Conservation (phyloP, 2,888 invertebrate species). For the Lamellibrachia satsuma region DNA sequence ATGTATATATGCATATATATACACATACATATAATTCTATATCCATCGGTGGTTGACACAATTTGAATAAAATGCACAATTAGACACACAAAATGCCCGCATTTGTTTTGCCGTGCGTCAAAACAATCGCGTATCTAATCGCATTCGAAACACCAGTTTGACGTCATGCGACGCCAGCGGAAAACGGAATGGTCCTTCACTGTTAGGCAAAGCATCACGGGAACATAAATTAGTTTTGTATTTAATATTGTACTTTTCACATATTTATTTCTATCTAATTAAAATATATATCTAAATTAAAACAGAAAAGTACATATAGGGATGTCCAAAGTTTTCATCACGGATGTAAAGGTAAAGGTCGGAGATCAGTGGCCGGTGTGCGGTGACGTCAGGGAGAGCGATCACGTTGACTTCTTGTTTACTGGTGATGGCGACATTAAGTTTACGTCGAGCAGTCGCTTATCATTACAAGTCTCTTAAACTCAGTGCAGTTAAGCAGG, state of each 20-base stretch:
- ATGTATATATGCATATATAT: no score
- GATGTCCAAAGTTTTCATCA: background rate
- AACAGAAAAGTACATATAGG: background rate
- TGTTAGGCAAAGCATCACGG: background rate
- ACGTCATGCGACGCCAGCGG: background rate
- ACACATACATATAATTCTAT: no score
- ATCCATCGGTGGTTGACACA: no score
- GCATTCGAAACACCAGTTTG: background rate
- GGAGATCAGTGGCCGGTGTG: no score
- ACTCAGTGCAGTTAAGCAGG: background rate
- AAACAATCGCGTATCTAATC: background rate
- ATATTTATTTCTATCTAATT: background rate
- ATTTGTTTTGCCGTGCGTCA: background rate
- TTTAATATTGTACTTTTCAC: background rate
- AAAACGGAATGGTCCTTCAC: background rate
- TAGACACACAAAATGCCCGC: no score
- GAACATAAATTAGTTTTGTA: background rate
- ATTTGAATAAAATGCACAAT: no score
- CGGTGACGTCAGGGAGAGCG: background rate
- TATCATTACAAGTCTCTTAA: slow-evolving; percentile 17
- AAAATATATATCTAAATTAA: background rate
- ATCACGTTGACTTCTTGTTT: background rate
- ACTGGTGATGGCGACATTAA: background rate
- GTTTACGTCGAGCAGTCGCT: slow-evolving; percentile 13
- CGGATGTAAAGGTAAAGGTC: background rate